A percentile compares a stretch with the other conserved stretches of the same genome.
Evolutionary conservation across 2,888 invertebrate species (phyloP).

Genomic region (Hirudinaria manillensis): DNA sequence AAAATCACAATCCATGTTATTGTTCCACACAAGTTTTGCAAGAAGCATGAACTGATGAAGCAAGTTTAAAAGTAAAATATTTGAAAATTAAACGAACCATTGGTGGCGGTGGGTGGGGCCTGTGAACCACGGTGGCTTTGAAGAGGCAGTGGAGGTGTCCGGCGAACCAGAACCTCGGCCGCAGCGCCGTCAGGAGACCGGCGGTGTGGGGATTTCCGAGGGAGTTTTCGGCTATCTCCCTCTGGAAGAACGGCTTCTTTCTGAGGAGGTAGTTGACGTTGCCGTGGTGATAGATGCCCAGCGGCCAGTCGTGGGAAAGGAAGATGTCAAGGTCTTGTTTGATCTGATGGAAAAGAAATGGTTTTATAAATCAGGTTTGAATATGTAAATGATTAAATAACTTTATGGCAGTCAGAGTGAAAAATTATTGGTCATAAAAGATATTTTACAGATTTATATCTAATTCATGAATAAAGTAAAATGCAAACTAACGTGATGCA

Average conservation of each 20-base stretch:
- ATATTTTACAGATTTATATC: no score
- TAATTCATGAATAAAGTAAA: background rate
- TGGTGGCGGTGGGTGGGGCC: conserved; percentile 47
- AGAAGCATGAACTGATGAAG: background rate
- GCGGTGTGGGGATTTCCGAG: conserved; percentile 83
- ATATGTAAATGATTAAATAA: background rate
- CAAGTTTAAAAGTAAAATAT: background rate
- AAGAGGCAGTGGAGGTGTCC: conserved; percentile 96
- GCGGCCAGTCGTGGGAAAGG: conserved; percentile 95
- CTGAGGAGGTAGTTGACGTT: conserved; percentile 67
- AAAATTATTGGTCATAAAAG: background rate
- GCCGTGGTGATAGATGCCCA: conserved; percentile 78
- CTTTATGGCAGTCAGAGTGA: background rate
- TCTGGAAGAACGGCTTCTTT: conserved; percentile 74
- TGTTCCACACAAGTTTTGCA: background rate
- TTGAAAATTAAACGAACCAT: background rate
- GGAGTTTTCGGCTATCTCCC: conserved; percentile 72
- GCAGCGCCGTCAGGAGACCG: conserved; percentile 69
- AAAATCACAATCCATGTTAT: background rate
- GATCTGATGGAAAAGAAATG: conserved; percentile 40
- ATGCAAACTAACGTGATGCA: conserved; percentile 67
- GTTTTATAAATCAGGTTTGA: background rate
- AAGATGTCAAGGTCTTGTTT: conserved; percentile 71
- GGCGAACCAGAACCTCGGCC: conserved; percentile 84
- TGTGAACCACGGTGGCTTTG: conserved; percentile 75